Evolutionary conservation across 2,797 vertebrate species (phyloP).

Genomic region (Macrochelys suwanniensis): DNA sequence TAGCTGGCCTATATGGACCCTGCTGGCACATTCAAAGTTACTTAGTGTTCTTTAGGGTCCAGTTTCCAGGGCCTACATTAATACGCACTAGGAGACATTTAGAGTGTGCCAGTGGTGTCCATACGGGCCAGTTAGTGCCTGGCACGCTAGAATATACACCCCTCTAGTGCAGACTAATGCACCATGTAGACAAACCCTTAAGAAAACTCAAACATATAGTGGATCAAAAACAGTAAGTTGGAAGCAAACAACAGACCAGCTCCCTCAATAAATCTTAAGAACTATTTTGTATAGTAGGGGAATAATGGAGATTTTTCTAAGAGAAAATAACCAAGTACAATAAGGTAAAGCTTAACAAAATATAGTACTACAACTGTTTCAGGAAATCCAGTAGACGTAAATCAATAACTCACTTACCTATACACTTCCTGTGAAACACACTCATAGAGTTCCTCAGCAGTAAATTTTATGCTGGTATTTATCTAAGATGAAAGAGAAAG

Average conservation of each 20-base stretch:
- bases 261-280: not conserved
- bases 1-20: too few species aligned
- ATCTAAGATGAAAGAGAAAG: constrained; percentile 74
- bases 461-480: constrained; percentile 80
- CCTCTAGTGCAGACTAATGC: not conserved
- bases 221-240: not conserved
- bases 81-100: not conserved
- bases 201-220: too few species aligned
- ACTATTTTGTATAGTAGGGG: not conserved
- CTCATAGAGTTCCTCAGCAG: constrained; percentile 85
- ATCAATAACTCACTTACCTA: constrained; percentile 77
- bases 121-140: not conserved
- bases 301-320: not conserved
- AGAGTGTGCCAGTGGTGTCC: not conserved
- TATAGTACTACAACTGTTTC: not conserved
- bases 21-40: not conserved
- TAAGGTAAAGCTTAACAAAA: not conserved
- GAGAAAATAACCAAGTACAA: not conserved
- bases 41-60: not conserved
- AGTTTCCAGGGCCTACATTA: not conserved
- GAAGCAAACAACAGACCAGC: not conserved
- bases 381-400: fast-evolving
- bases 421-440: constrained; percentile 85
- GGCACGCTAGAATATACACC: not conserved
- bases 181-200: not conserved